Conservation (phyloP, 2,888 invertebrate species). For the Spodoptera picta region DNA sequence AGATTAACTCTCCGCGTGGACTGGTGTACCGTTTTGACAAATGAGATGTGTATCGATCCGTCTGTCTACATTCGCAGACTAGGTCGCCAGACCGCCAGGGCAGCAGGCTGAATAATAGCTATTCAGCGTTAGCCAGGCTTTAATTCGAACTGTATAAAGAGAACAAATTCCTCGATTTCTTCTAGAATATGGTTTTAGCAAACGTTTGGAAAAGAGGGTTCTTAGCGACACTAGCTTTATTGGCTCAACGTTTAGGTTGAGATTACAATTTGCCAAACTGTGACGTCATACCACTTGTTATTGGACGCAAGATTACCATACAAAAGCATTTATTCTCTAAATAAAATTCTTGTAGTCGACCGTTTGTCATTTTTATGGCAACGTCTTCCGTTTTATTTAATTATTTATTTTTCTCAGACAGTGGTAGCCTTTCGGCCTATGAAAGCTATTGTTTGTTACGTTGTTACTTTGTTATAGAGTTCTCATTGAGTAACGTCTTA, state of each 20-base stretch:
- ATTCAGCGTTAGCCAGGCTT: conserved; percentile 12
- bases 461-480: conserved; percentile 2
- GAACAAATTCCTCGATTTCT: conserved; percentile 11
- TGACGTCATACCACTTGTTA: conserved; percentile 8
- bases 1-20: conserved; percentile 21
- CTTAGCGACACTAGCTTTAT: neutral
- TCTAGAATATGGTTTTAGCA: neutral
- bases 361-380: conserved; percentile 38
- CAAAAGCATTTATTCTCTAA: conserved; percentile 17
- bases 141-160: conserved; percentile 8
- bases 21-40: conserved; percentile 27
- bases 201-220: neutral
- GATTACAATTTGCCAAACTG: conserved; percentile 15
- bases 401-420: conserved; percentile 29
- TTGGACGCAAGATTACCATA: conserved; percentile 10
- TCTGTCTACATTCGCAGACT: conserved; percentile 23
- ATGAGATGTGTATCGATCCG: conserved; percentile 39
- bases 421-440: conserved; percentile 7
- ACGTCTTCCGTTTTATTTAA: conserved; percentile 26
- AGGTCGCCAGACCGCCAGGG: conserved; percentile 24
- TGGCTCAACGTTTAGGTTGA: neutral
- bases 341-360: conserved; percentile 15
- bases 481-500: conserved; percentile 15
- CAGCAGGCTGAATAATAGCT: conserved; percentile 12
- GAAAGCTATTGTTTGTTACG: conserved; percentile 31